These are phyloP conservation scores for Anseranas semipalmata DNA, from an alignment of 2,113 vertebrate genomes.

Conservation along the genomic window DNA sequence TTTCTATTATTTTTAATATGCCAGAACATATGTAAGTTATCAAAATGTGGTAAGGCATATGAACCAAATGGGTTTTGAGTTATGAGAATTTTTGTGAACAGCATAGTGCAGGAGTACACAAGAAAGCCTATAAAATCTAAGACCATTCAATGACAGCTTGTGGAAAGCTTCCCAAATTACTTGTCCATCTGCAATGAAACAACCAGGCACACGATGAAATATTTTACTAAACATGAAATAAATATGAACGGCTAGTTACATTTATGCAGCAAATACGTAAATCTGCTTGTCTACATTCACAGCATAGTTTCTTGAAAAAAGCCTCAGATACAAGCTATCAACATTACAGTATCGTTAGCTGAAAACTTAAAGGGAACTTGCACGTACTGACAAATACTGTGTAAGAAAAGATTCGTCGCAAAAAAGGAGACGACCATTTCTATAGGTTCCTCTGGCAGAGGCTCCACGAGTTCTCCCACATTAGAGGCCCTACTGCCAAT, in stretches of 20 bases:
- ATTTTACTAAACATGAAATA: not conserved
- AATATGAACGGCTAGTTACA: not conserved
- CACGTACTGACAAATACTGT: not conserved
- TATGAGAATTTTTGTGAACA: not conserved
- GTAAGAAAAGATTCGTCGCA: rapidly evolving
- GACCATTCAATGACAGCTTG: not conserved
- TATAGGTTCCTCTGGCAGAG: not conserved
- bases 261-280: not conserved
- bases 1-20: not conserved
- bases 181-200: not conserved
- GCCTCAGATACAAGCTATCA: not conserved
- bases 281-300: not conserved
- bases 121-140: not conserved
- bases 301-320: not conserved
- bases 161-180: not conserved
- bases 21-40: not conserved
- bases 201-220: not conserved
- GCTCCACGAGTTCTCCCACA: not conserved
- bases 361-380: not conserved
- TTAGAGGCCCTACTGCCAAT: not conserved
- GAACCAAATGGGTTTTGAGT: not conserved
- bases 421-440: not conserved
- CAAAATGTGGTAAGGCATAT: not conserved
- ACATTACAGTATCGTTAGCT: not conserved
- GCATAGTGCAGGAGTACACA: not conserved